These are phyloP conservation scores for Drosophila repleta DNA, from an alignment of 1,140 invertebrate genomes.

Conservation along the genomic window DNA sequence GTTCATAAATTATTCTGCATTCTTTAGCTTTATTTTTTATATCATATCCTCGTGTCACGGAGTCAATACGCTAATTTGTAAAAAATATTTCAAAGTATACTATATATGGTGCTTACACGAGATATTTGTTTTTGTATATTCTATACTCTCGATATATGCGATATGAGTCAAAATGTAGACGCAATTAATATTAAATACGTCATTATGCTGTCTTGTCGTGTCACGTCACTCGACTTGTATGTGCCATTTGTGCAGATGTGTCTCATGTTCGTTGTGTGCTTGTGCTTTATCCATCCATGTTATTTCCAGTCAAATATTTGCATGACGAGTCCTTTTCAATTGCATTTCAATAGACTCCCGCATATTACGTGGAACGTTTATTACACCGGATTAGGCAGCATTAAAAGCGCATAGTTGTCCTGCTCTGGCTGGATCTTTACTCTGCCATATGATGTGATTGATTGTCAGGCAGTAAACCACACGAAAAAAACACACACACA, in stretches of 20 bases:
- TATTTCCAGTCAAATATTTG: constrained; percentile 75
- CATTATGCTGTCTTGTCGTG: background rate
- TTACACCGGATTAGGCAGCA: constrained; percentile 81
- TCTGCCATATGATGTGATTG: constrained; percentile 71
- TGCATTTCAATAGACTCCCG: constrained; percentile 79
- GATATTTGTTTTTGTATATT: too few species aligned
- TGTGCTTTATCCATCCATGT: constrained; percentile 53
- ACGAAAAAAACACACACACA: constrained; percentile 6
- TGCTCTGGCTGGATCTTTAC: constrained; percentile 31
- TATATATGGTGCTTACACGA: too few species aligned
- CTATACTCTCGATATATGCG: too few species aligned
- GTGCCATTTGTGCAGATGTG: constrained; percentile 3
- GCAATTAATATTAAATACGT: too few species aligned
- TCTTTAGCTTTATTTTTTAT: too few species aligned
- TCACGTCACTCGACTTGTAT: background rate
- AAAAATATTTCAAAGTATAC: too few species aligned
- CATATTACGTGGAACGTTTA: constrained; percentile 72
- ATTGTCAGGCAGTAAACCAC: constrained; percentile 46
- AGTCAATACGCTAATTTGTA: too few species aligned
- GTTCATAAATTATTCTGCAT: too few species aligned
- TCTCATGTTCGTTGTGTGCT: constrained; percentile 5
- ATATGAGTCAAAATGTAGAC: too few species aligned
- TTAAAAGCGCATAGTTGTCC: constrained; percentile 64
- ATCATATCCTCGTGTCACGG: too few species aligned
- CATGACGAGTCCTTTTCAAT: constrained; percentile 72